Evolutionary conservation across 1,140 invertebrate genomes (phyloP), one percentile per base, ranked within the genome.

Genomic region (Chymomyza costata): DNA sequence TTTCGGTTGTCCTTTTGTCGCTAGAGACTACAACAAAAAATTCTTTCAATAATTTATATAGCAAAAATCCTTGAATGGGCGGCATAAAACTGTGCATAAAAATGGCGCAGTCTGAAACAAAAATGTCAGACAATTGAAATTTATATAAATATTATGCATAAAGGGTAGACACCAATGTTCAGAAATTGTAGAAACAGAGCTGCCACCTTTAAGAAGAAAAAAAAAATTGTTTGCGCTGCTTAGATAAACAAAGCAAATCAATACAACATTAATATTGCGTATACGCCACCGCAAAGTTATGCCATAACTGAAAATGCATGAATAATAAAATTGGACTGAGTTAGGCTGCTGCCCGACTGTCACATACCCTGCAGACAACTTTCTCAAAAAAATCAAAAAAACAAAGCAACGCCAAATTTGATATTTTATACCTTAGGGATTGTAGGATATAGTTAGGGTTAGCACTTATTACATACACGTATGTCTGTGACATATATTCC

Each of bases 21-120:
- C 19, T 61, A n/a, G n/a, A n/a, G n/a, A 45, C 43, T 46, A 34
- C 37, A 34, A 25, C 49, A 25, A 40, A 50, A 43, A 65, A 43
- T 65, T 63, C 48, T 52, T 46, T 57, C 71, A 78, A 76, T 76
- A 76, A 71, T 66, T 78, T 76, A 78, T 78, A 80, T 78, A 53
- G 43, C 21, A 25, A 25, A 25, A 8, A 25, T 5, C 3, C 3
- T 25, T 3, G 21, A 25, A 25, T 25, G 21, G 8, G 21, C 21
- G 21, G 8, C 21, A 25, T 25, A 25, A 25, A 25, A 25, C 3
- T 25, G 21, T 25, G 21, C 8, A 25, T 25, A 5, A 58, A 57
- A 73, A 61, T 59, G 65, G 40, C 21, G 19, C 13, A 17, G 30
- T 34, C 32, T 6, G 37, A 31, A 45, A 40, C 40, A 45, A 31